Evolutionary conservation across 35 echinoderm and acorn worm species (phyloP).

Genomic region (Lytechinus pictus): DNA sequence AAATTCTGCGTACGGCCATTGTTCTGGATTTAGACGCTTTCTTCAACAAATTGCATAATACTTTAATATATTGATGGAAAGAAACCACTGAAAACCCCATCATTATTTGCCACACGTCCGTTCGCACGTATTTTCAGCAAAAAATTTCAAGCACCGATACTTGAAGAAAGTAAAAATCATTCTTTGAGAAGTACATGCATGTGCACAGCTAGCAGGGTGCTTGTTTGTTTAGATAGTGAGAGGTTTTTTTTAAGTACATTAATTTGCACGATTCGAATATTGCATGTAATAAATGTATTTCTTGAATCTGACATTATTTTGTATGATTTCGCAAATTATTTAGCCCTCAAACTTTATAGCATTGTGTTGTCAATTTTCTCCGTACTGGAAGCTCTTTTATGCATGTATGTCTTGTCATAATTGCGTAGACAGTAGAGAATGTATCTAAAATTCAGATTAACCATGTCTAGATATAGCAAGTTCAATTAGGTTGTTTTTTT

Average conservation of each 20-base stretch:
- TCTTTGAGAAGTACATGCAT: background rate
- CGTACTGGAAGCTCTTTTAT: background rate
- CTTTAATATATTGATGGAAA: too few species aligned
- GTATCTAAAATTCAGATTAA: background rate
- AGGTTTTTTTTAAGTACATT: background rate
- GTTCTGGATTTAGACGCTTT: too few species aligned
- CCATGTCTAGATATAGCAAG: background rate
- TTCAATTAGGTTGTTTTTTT: background rate
- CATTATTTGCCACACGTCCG: too few species aligned
- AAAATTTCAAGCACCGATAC: too few species aligned
- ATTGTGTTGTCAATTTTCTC: too few species aligned
- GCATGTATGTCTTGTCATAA: background rate
- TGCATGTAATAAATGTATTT: background rate
- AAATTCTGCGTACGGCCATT: too few species aligned
- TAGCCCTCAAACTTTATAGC: too few species aligned
- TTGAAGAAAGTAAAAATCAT: too few species aligned
- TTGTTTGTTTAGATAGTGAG: background rate
- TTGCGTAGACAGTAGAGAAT: background rate
- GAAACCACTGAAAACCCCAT: too few species aligned
- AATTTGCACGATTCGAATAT: background rate
- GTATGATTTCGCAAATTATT: background rate
- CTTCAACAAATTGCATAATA: too few species aligned
- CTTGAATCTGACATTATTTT: background rate
- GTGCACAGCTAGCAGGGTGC: background rate
- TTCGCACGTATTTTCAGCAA: too few species aligned